These are phyloP conservation scores for Ameiurus melas DNA, from an alignment of 2,113 vertebrate species.

Conservation along the genomic window DNA sequence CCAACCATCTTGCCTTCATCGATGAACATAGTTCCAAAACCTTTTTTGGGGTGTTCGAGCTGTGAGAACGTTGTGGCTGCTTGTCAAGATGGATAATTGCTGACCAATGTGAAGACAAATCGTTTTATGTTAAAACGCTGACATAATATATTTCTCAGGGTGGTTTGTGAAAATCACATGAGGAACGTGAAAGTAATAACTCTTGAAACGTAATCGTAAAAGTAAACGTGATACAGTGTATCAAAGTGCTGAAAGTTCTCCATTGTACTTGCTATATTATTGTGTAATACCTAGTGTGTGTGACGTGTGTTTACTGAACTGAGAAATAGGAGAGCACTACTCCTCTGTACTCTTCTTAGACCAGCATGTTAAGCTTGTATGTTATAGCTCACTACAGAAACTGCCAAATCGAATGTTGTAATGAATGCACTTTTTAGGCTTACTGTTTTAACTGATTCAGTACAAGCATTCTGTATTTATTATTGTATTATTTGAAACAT, in stretches of 20 bases:
- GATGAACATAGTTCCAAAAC: constrained; percentile 53
- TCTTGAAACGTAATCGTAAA: neutral
- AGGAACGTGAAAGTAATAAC: neutral
- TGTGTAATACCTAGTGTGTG: constrained; percentile 10
- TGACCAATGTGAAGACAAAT: neutral
- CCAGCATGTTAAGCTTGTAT: constrained; percentile 40
- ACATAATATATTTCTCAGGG: constrained; percentile 30
- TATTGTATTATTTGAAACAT: neutral
- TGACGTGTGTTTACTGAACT: neutral
- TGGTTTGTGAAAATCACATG: constrained; percentile 29
- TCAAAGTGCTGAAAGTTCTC: constrained; percentile 11
- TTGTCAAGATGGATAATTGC: neutral
- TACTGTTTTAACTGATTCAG: neutral
- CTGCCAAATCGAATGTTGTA: neutral
- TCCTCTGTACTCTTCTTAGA: neutral
- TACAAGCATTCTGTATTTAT: constrained; percentile 6
- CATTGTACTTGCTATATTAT: neutral
- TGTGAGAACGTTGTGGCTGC: constrained; percentile 56
- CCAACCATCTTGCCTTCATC: constrained; percentile 41
- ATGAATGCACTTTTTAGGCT: constrained; percentile 8
- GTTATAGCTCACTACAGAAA: constrained; percentile 31
- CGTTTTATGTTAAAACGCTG: constrained; percentile 52
- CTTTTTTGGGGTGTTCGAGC: constrained; percentile 73
- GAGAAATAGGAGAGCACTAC: constrained; percentile 10
- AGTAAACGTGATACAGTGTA: constrained; percentile 16